Base-by-base conservation (phyloP, 2,888 invertebrate species). In the Lobophora halterata region DNA sequence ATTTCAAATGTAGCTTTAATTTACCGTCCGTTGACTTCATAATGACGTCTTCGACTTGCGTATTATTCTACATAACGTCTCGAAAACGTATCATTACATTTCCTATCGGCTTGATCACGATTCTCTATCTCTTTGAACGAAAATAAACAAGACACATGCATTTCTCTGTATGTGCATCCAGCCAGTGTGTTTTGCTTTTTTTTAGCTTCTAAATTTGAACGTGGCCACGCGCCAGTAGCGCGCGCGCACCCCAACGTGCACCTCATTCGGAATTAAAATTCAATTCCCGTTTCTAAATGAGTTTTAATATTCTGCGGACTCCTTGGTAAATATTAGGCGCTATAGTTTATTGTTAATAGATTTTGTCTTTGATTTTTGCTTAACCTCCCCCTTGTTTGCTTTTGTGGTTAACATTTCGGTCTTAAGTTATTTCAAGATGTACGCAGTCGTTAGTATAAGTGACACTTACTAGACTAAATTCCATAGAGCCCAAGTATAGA, bases 141-240 rank as follows among this genome's bases (percentile, higher is more conserved):
- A 53, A 48, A 68, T 63, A 63, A 64, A 71, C 66, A 71, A n/a
- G 70, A 67, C 65, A 64, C 65, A 69, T 77, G 83, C 83, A 79
- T 82, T 79, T 81, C 81, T 77, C 69, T 79, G 77, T 69, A 72
- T 79, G 78, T 79, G 79, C 83, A 73, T 74, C 67, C 70, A 77
- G 65, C 61, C 62, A 60, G 61, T 20, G 39, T 52, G 62, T 58
- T 59, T 69, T 66, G 29, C 73, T 74, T 76, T 76, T 79, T 73
- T 74, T 78, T 65, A 60, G 71, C 65, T 73, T 86, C 87, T 86
- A 86, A 81, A 65, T 85, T 79, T 73, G 82, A 76, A 78, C 73
- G 76, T 76, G 78, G 76, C 73, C 74, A 71, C 82, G 76, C 71
- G 82, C 82, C 83, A 85, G 83, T 85, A 66, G 67, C 59, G 66